Evolutionary conservation across 1,140 invertebrate genomes (phyloP), one percentile per base, ranked within the genome.

Genomic region (Dryas iulia): DNA sequence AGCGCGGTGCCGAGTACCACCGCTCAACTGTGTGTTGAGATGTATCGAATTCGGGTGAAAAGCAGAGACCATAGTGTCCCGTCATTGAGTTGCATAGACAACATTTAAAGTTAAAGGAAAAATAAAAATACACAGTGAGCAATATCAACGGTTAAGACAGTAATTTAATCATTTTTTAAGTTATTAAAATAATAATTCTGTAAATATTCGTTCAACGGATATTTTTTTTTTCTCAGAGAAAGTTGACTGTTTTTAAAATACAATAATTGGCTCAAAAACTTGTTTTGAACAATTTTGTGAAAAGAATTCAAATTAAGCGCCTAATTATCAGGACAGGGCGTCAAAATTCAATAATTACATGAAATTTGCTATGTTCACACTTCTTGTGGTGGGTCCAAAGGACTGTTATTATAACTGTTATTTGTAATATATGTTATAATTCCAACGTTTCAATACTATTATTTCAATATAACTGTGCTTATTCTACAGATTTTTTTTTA

Each of bases 271-370:
- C 33, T 8, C 39, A 18, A 21, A 18, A 7, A 47, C 39, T 47
- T 21, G 14, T 47, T 21, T 21, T 47, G 7, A 21, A 8, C 5
- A 31, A 30, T 33, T 33, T 59, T 21, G 10, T 6, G 11, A 31
- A 59, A 18, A 31, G 2, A 31, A 59, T 33, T 59, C 30, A 11
- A 59, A 31, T 59, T 59, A 59, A 59, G 30, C 14, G 33, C 30
- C 7, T 31, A 59, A 59, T 59, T 59, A 59, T 23, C 8, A 12
- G 6, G 28, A 59, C 18, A 28, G 21, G 39, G 7, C 7, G 39
- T 47, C 39, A 18, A 47, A 59, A 59, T 59, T 23, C 30, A 59
- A 58, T 58, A 31, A 59, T 59, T 2, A 30, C 1, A 26, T 30
- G n/a, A 31, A 58, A 39, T 47, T 18, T 47, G 39, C 14, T 21